phyloP scores from a whole-genome alignment of 2,113 vertebrate species.

The Oenanthe oenanthe region DNA sequence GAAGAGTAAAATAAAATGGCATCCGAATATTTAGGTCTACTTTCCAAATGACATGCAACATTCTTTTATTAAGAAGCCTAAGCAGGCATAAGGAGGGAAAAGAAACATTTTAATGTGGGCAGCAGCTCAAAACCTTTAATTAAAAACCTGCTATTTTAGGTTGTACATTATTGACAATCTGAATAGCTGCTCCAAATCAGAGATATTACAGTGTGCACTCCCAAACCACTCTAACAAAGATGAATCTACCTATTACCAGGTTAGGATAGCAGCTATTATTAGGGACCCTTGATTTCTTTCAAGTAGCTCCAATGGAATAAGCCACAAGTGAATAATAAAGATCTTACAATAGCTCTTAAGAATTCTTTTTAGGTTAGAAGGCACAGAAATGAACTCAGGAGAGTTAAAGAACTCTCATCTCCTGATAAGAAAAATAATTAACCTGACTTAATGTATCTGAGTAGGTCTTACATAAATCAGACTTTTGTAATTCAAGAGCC shows the following conservation, averaged over 20 bases:
- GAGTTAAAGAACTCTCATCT: slow-evolving; percentile 78
- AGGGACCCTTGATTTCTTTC: slow-evolving; percentile 75
- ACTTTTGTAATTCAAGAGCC: slow-evolving; percentile 77
- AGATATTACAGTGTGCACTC: slow-evolving; percentile 71
- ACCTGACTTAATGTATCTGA: slow-evolving; percentile 79
- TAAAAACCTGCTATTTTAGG: slow-evolving; percentile 67
- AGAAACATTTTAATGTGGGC: not conserved
- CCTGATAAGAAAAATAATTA: slow-evolving; percentile 83
- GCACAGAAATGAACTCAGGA: slow-evolving; percentile 79
- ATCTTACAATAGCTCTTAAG: slow-evolving; percentile 82
- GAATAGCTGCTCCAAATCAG: slow-evolving; percentile 75
- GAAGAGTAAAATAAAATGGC: not conserved
- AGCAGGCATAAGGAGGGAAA: not conserved
- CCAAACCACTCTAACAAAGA: slow-evolving; percentile 73
- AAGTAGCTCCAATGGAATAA: slow-evolving; percentile 77
- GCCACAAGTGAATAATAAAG: slow-evolving; percentile 85
- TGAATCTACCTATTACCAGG: slow-evolving; percentile 79
- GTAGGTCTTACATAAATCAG: slow-evolving; percentile 72
- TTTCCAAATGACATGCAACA: slow-evolving; percentile 2
- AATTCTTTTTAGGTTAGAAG: slow-evolving; percentile 76
- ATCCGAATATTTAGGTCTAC: not conserved
- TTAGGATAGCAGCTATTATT: slow-evolving; percentile 79
- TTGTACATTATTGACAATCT: slow-evolving; percentile 73
- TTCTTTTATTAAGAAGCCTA: slow-evolving; percentile 20
- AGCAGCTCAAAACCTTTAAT: slow-evolving; percentile 60